Evolutionary conservation across 2,113 vertebrate species (phyloP).

Genomic region (Dicerorhinus sumatrensis): DNA sequence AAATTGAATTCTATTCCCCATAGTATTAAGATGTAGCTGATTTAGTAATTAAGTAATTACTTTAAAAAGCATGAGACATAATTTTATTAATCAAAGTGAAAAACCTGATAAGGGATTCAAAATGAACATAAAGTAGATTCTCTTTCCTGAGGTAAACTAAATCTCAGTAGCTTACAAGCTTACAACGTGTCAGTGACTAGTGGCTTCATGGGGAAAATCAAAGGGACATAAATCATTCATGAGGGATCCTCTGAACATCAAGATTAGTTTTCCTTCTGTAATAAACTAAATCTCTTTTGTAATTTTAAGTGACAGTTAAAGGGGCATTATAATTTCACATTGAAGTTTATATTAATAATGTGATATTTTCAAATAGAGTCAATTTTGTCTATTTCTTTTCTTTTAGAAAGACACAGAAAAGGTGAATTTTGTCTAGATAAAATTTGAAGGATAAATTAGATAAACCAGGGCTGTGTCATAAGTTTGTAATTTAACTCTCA

Average conservation of each 20-base stretch:
- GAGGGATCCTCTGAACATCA: neutral
- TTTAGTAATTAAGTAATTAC: constrained; percentile 69
- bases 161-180: neutral
- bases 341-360: constrained; percentile 16
- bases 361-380: neutral
- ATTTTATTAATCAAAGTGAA: constrained; percentile 72
- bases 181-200: constrained; percentile 13
- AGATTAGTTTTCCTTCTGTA: constrained; percentile 56
- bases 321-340: constrained; percentile 29
- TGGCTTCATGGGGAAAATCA: constrained; percentile 19
- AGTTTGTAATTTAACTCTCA: neutral
- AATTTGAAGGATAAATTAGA: neutral
- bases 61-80: constrained; percentile 53
- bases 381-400: neutral
- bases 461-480: neutral
- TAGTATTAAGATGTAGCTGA: constrained; percentile 20
- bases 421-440: neutral
- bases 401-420: neutral
- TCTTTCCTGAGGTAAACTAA: constrained; percentile 54
- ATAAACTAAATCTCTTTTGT: constrained; percentile 56
- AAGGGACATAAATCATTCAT: constrained; percentile 44
- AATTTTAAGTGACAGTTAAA: constrained; percentile 64
- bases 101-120: constrained; percentile 53
- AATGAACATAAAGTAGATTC: constrained; percentile 40
- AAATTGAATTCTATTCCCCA: constrained; percentile 30